Conservation (phyloP, 2,797 vertebrate species). For the Caiman crocodilus region DNA sequence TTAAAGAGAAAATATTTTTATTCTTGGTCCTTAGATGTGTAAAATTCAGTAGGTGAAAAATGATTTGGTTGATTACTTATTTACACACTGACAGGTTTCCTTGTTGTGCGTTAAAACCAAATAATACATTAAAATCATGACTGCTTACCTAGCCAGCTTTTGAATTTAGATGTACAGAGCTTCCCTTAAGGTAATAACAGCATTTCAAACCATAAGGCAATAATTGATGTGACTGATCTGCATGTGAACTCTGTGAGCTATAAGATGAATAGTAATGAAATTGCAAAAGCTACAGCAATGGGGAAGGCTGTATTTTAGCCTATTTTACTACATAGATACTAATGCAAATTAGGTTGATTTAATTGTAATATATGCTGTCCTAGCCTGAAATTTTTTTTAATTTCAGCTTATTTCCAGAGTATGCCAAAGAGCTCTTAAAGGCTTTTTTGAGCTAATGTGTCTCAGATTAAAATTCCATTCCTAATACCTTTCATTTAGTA, state of each 20-base stretch:
- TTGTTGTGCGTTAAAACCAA: not conserved
- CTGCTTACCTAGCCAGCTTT: slow-evolving; percentile 62
- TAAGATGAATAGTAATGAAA: slow-evolving; percentile 38
- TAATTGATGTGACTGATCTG: slow-evolving; percentile 44
- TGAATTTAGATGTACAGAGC: slow-evolving; percentile 48
- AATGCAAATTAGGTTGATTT: not conserved
- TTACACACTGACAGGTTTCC: slow-evolving; percentile 48
- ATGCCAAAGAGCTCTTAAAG: not conserved
- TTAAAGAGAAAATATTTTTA: not conserved
- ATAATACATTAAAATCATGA: slow-evolving; percentile 39
- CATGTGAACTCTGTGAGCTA: slow-evolving; percentile 29
- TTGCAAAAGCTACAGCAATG: slow-evolving; percentile 20
- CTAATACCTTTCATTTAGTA: not conserved
- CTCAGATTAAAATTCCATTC: not conserved
- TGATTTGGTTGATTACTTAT: slow-evolving; percentile 64
- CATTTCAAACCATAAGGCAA: not conserved
- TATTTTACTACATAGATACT: not conserved
- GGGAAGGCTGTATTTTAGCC: slow-evolving; percentile 24
- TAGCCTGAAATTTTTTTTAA: not conserved
- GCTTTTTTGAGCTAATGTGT: not conserved
- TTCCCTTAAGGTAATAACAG: slow-evolving; percentile 36
- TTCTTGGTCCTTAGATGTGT: not conserved
- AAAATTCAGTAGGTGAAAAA: not conserved
- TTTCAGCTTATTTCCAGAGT: not conserved
- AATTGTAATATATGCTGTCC: not conserved